Evolutionary conservation across 2,797 vertebrate species (phyloP).

Genomic region (Glossophaga mutica): DNA sequence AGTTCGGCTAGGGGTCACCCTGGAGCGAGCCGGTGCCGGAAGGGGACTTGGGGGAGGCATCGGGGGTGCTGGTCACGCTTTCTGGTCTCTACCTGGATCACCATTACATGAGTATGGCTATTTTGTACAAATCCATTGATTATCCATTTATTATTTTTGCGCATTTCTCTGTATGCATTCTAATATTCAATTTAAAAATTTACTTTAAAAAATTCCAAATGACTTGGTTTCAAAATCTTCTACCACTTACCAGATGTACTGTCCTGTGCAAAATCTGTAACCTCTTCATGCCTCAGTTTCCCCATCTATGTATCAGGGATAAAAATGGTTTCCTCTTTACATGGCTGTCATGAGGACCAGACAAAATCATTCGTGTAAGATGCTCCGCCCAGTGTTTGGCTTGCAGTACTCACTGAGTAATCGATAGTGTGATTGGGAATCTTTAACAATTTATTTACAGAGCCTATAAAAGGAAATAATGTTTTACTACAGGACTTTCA

Average conservation of each 20-base stretch:
- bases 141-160: not conserved
- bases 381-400: not conserved
- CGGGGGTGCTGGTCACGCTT: not conserved
- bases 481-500: not conserved
- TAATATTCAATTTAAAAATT: not conserved
- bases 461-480: not conserved
- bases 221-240: not conserved
- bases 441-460: not conserved
- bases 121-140: not conserved
- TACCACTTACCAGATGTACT: not conserved
- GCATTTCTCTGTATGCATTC: not conserved
- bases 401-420: not conserved
- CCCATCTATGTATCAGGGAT: not conserved
- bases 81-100: not conserved
- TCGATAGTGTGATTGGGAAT: not conserved
- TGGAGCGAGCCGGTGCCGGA: not conserved
- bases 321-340: not conserved
- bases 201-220: not conserved
- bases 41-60: not conserved
- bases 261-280: not conserved
- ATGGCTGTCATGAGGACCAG: not conserved
- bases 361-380: not conserved
- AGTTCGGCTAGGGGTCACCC: too few species aligned
- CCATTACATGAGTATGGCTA: not conserved
- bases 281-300: not conserved